Base-by-base conservation (phyloP, 2,797 vertebrate species). In the Eulemur coronatus region DNA sequence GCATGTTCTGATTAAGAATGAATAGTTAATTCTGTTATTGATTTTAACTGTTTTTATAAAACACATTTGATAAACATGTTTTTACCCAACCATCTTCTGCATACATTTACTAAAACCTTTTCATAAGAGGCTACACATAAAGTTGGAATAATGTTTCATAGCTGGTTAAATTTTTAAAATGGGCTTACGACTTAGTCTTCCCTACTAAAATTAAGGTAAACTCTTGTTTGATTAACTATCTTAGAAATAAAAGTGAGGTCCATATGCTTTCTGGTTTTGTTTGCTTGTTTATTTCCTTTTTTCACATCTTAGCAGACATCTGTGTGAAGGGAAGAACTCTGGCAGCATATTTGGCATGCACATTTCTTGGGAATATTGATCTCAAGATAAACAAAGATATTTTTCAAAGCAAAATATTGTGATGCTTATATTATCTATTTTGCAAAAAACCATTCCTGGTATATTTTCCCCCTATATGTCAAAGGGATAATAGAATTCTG, bases 41-140 rank as follows among this genome's bases (percentile, higher is more conserved):
- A 98, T 98, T 97, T 98, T 95, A 90, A 24, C 38, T 24, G 0
- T 92, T 98, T 97, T 96, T 86, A 96, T 95, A n/a, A 78, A 70
- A 79, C 26, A 67, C 78, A 35, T 91, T 98, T 97, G 15, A 96
- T 96, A n/a, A 78, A 80, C 30, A 69, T 80, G 35, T 92, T 98
- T 97, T 95, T 52, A 46, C 59, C 30, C 7, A 63, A 46, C 38
- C 50, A 78, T 79, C 41, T 97, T 97, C 93, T 94, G 96, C 50
- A 92, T 59, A 92, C 22, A 90, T 17, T 94, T 94, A 69, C 4
- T 96, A 61, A 96, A 97, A 97, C 61, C 2, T 1, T 55, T 97
- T 95, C 87, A 59, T 79, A 81, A 85, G 76, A 75, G 20, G 6
- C 38, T 20, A 94, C 48, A 50, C 12, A 70, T 46, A 70, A 70